A percentile compares a stretch with the other conserved stretches of the same genome.
phyloP scores from a whole-genome alignment of 2,113 vertebrate species.

The Odocoileus virginianus region DNA sequence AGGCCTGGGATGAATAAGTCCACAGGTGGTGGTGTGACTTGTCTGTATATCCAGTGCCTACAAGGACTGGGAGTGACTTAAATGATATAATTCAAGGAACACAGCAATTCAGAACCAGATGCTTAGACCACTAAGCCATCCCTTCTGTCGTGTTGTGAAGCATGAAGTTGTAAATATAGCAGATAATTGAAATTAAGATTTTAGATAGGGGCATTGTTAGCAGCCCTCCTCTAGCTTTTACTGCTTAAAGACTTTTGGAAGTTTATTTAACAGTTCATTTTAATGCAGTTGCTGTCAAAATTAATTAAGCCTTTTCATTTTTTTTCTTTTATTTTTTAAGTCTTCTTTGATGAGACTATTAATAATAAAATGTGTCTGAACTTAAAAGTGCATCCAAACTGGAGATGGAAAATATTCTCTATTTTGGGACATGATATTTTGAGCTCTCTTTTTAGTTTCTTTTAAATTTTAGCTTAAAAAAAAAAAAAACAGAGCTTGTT shows the following conservation, averaged over 20 bases:
- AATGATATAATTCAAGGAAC: not conserved
- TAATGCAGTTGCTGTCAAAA: conserved; percentile 47
- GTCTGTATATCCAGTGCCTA: not conserved
- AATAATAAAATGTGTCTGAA: conserved; percentile 45
- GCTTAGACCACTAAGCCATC: conserved; percentile 19
- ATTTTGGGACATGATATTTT: not conserved
- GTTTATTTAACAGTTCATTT: conserved; percentile 45
- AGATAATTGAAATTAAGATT: conserved; percentile 67
- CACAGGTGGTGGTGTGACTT: not conserved
- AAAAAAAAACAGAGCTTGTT: not conserved
- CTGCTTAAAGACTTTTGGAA: conserved; percentile 23
- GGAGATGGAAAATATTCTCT: not conserved
- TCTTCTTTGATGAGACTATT: conserved; percentile 27
- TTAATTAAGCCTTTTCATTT: conserved; percentile 26
- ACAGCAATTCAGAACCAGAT: conserved; percentile 30
- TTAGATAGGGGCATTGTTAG: conserved; percentile 40
- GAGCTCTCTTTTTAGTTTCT: not conserved
- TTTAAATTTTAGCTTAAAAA: not conserved
- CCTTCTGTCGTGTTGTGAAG: conserved; percentile 45
- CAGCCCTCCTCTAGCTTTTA: not conserved
- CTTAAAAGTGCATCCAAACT: conserved; percentile 2
- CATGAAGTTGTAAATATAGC: conserved; percentile 49
- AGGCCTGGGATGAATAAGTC: not conserved
- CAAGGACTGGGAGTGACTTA: not conserved
- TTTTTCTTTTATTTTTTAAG: not conserved